A percentile compares a stretch with the other conserved stretches of the same genome.
Evolutionary conservation across 2,797 vertebrate species (phyloP).

Genomic region (Triplophysa bombifrons): DNA sequence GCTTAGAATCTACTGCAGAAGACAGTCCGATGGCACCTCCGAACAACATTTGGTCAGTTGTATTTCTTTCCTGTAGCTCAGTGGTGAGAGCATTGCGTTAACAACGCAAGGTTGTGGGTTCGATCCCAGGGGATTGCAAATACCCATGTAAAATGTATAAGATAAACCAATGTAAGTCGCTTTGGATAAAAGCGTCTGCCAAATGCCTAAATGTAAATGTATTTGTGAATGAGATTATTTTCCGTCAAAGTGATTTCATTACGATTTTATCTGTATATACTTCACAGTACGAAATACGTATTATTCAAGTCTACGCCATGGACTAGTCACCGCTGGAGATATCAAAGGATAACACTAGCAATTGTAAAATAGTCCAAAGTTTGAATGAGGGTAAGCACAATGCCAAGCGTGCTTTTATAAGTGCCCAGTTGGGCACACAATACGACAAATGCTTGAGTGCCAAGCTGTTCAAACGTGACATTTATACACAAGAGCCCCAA

Average conservation of each 20-base stretch:
- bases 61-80: background rate
- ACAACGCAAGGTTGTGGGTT: too few species aligned
- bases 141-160: too few species aligned
- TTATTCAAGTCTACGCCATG: background rate
- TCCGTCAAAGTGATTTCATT: background rate
- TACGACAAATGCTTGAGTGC: background rate
- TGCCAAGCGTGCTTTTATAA: constrained; percentile 12
- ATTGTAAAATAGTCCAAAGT: background rate
- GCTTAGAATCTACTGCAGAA: background rate
- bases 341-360: background rate
- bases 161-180: too few species aligned
- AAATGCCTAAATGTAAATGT: too few species aligned
- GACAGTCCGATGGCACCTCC: background rate
- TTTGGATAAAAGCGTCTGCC: too few species aligned
- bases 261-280: background rate
- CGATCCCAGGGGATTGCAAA: too few species aligned
- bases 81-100: too few species aligned
- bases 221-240: constrained; percentile 7
- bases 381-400: background rate
- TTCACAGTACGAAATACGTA: background rate
- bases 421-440: constrained; percentile 12
- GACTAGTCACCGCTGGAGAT: background rate
- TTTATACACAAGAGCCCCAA: constrained; percentile 12
- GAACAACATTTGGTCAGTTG: background rate
- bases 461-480: background rate